phyloP scores from a whole-genome alignment of 2,797 vertebrate species.

The Hippopotamyrus pictus region DNA sequence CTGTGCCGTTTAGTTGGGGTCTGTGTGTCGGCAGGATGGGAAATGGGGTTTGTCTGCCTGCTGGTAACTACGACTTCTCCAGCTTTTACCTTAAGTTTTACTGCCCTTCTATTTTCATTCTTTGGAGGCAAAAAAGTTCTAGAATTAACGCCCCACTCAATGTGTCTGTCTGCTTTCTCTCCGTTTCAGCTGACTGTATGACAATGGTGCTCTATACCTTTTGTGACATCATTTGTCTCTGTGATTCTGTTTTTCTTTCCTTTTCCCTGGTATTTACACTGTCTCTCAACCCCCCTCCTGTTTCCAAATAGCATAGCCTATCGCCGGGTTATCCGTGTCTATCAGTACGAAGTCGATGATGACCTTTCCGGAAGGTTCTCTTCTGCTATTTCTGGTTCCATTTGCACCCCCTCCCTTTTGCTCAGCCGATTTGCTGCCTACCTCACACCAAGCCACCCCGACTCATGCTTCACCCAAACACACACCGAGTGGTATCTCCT shows the following conservation, averaged over 20 bases:
- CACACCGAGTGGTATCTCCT: constrained; percentile 47
- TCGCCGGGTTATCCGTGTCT: constrained; percentile 91
- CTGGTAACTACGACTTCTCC: not conserved
- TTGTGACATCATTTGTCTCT: constrained; percentile 18
- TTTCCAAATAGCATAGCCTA: constrained; percentile 93
- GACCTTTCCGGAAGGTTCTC: constrained; percentile 96
- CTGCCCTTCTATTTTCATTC: not conserved
- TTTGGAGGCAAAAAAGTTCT: not conserved
- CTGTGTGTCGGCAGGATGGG: not conserved
- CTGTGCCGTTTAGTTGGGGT: not conserved
- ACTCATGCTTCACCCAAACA: not conserved
- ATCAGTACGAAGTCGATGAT: constrained; percentile 98
- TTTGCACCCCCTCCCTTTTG: not conserved
- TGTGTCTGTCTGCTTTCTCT: not conserved
- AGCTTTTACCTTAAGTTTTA: not conserved
- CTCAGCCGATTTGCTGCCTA: constrained; percentile 31
- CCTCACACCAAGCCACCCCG: constrained; percentile 30
- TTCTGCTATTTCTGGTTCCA: constrained; percentile 54
- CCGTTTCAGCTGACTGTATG: not conserved
- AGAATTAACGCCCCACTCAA: not conserved
- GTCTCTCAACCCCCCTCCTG: constrained; percentile 45
- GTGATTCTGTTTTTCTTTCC: constrained; percentile 27
- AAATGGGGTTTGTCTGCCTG: not conserved
- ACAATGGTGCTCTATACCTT: not conserved
- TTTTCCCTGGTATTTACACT: constrained; percentile 39